These are phyloP conservation scores for Caranx melampygus DNA, from an alignment of 2,113 vertebrate species.

Conservation along the genomic window DNA sequence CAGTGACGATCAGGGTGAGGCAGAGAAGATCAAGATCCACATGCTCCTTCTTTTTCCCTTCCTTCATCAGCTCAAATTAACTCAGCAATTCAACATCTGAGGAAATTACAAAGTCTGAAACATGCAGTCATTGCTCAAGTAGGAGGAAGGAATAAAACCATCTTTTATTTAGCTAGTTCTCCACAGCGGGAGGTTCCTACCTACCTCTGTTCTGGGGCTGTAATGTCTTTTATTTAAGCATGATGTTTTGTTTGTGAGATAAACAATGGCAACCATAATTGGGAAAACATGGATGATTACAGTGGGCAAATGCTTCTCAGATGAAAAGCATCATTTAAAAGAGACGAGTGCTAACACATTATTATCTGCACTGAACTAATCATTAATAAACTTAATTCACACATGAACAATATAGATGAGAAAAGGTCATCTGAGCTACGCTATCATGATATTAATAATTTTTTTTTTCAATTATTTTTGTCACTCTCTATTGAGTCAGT, in stretches of 20 bases:
- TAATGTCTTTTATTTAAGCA: constrained; percentile 32
- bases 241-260: constrained; percentile 55
- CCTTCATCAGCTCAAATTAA: constrained; percentile 23
- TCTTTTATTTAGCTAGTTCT: constrained; percentile 52
- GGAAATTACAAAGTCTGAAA: constrained; percentile 20
- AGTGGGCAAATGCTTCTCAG: background rate
- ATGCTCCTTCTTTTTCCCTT: constrained; percentile 5
- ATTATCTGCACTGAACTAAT: background rate
- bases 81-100: constrained; percentile 39
- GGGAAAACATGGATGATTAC: constrained; percentile 26
- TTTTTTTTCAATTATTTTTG: constrained; percentile 6
- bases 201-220: constrained; percentile 7
- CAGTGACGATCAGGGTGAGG: constrained; percentile 12
- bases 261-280: constrained; percentile 56
- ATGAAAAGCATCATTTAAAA: background rate
- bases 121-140: constrained; percentile 22
- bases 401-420: background rate
- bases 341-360: background rate
- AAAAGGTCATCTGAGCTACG: background rate
- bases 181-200: constrained; percentile 38
- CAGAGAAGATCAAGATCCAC: background rate
- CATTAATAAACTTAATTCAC: constrained; percentile 6
- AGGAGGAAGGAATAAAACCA: constrained; percentile 16
- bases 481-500: constrained; percentile 8
- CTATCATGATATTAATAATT: background rate